Evolutionary conservation across 2,797 vertebrate species (phyloP), one percentile per base, ranked within the genome.

Genomic region (Protonibea diacanthus): DNA sequence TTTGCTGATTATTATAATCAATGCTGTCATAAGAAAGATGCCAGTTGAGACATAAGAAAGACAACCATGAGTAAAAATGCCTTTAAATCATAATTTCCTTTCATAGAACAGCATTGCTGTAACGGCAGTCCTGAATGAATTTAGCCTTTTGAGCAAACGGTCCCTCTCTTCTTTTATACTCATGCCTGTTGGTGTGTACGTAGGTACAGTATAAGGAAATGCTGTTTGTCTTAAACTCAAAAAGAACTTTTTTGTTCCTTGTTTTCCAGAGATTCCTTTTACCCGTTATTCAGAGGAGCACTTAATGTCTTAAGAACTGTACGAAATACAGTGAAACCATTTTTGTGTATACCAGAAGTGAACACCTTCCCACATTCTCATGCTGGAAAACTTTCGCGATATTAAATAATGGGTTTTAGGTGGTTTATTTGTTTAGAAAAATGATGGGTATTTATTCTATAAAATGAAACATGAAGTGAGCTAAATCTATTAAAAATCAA

Each of bases 261-360:
- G 69, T 89, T 85, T 87, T 81, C 65, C 67, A 21, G 42, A 55
- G 29, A 72, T 77, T 80, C 59, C 38, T 84, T 85, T 85, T 49
- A 83, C 52, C 76, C 56, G 70, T 83, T 68, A 73, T 72, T 49
- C 76, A 70, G 66, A 86, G 20, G 38, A 78, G 77, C 83, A 81
- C 76, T 82, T 85, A 58, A 77, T 85, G 71, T 89, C 86, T 83
- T 82, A 87, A 86, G 67, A 89, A 76, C 78, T 88, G 81, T 82
- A 84, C 73, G 49, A 47, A 87, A 78, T 74, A 76, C 69, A 83
- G 71, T 89, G 23, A 69, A 90, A 87, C 45, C 71, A 65, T 88
- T 85, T 85, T 85, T 86, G 71, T 86, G 76, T 85, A 64, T 83
- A 82, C 78, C 81, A 82, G 72, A 89, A 86, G 52, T 84, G 62